Percentiles rank a stretch among this genome's conserved stretches.
These are phyloP conservation scores for Sciurus niger DNA, from an alignment of 2,113 vertebrate genomes.

Conservation along the genomic window DNA sequence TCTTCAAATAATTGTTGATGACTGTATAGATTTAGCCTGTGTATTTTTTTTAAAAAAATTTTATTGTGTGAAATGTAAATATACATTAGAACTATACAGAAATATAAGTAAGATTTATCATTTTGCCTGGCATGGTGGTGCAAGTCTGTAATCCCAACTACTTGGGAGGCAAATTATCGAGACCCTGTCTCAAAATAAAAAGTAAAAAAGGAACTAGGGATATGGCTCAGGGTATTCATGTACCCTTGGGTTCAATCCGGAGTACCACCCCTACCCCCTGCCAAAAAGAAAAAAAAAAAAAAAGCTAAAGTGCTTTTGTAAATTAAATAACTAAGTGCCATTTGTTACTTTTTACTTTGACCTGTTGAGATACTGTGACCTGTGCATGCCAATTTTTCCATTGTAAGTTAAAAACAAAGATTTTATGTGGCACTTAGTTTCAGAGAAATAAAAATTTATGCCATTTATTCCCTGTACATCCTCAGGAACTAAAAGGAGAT, in stretches of 20 bases:
- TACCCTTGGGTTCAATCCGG: background rate
- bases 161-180: background rate
- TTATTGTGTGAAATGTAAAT: constrained; percentile 60
- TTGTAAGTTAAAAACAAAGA: constrained; percentile 1
- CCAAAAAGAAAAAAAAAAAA: no score
- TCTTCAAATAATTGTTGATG: background rate
- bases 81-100: background rate
- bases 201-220: background rate
- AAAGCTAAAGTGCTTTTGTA: no score
- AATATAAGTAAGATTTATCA: background rate
- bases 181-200: background rate
- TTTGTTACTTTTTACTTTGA: background rate
- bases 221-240: background rate
- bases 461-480: background rate
- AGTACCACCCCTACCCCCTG: background rate
- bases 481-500: constrained; percentile 1
- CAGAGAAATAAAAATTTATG: background rate
- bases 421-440: constrained; percentile 44
- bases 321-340: background rate
- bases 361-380: background rate
- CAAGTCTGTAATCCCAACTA: background rate
- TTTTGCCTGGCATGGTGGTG: background rate
- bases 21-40: background rate
- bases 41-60: background rate
- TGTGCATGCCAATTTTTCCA: constrained; percentile 21